Evolutionary conservation across 2,113 vertebrate species (phyloP), one percentile per base, ranked within the genome.

Genomic region (Dryoscopus gambensis): DNA sequence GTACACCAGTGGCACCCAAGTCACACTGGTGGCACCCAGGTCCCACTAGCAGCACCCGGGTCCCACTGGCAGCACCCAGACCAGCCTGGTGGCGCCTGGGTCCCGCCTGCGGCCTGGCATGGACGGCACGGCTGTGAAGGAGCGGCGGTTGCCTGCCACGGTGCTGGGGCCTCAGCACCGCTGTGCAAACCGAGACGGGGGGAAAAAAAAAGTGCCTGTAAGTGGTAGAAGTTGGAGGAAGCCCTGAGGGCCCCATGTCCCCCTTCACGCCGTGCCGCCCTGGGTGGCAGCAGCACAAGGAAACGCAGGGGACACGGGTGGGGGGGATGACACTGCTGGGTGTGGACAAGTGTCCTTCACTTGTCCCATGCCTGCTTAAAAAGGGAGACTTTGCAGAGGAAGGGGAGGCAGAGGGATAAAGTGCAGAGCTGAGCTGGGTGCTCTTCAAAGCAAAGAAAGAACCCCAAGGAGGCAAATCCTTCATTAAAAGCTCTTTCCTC

Each of bases 391-490:
- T 65, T 25, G 65, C 50, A 12, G 79, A n/a, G 80, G 81, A 15
- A 28, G 19, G 53, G 64, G 53, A 94, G 35, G 55, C 56, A 69
- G 47, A 44, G 57, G 47, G 77, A 75, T 89, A 95, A 97, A 96
- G 93, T 91, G 85, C 90, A 84, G 88, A 90, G 92, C 92, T 55
- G 88, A 93, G 93, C 85, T 56, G 84, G 55, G 50, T 1, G 9
- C 62, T 80, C 49, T 62, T 65, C 67, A 35, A 77, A 95, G 89
- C 88, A 67, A 75, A 85, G 46, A 53, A 84, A 62, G 40, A 74
- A 89, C 37, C 68, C 49, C 24, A 1, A 59, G 86, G 76, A 70
- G 49, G 56, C 35, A 73, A 50, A 30, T 70, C 91, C 94, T 91
- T 86, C 92, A 88, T 47, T 1, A 53, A 27, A 3, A 71, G 67